Base-by-base conservation (phyloP, 2,113 vertebrate species). In the Machaerirhynchus nigripectus region DNA sequence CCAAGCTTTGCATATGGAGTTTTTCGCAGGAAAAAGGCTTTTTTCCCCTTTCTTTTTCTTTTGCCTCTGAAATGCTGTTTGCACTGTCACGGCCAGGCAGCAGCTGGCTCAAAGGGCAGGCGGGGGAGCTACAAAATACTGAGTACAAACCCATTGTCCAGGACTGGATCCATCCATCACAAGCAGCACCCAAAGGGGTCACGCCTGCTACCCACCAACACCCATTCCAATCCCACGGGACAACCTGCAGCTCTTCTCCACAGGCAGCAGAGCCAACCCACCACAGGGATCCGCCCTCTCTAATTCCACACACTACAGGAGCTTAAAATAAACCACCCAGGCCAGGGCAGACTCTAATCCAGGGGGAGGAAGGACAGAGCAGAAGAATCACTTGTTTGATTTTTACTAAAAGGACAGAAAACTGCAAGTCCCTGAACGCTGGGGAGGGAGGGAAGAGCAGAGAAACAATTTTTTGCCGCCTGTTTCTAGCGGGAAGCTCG, bases 251-350 rank as follows among this genome's bases (percentile, higher is more conserved):
- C 70, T 81, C 77, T 1, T 1, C 44, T 56, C 28, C 3, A 1
- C 12, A 15, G 35, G 40, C 81, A 57, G 22, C 39, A 20, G 46
- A 69, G 47, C 81, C 73, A 59, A 30, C 39, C 35, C n/a, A 31
- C 44, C 13, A 6, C 5, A 5, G 68, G 42, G 52, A 80, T 7
- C 30, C 1, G 1, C n/a, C 0, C 6, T 11, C 70, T 9, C 52
- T 71, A 87, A 81, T 5, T 33, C 61, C 67, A 59, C 53, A 56
- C 70, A 24, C 52, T 61, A 39, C 7, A 0, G 8, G 31, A 82
- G 59, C 79, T 95, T 83, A 73, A 94, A 80, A 90, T 50, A 94
- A 95, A 88, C 23, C 14, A 2, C 52, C 49, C 52, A 6, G 19
- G 1, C 65, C 2, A 7, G 44, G 60, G 37, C 74, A 90, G 87